phyloP scores from a whole-genome alignment of 2,113 vertebrate species.

The Alethe diademata region DNA sequence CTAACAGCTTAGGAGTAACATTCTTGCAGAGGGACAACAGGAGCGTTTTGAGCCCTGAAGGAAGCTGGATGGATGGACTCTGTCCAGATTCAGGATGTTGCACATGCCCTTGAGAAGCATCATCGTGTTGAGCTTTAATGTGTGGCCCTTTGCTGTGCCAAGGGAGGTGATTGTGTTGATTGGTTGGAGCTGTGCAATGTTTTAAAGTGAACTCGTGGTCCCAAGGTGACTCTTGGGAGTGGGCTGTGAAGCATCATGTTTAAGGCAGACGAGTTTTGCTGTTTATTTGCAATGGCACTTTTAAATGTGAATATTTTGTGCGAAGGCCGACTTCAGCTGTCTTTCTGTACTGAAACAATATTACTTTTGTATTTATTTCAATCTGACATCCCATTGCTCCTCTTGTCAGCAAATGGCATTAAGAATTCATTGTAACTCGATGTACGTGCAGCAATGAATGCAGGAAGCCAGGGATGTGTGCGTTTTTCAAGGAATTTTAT shows the following conservation, averaged over 20 bases:
- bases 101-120: neutral
- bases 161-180: neutral
- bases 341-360: neutral
- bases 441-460: neutral
- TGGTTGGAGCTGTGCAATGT: constrained; percentile 54
- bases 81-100: neutral
- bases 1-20: neutral
- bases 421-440: neutral
- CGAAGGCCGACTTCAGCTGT: neutral
- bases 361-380: constrained; percentile 71
- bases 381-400: neutral
- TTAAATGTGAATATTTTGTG: constrained; percentile 63
- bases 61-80: neutral
- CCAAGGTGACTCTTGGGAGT: constrained; percentile 43
- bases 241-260: constrained; percentile 34
- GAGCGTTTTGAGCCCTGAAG: neutral
- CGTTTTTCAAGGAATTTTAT: neutral
- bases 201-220: neutral
- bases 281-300: constrained; percentile 76
- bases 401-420: neutral
- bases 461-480: neutral
- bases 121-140: neutral
- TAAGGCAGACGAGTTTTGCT: constrained; percentile 55
- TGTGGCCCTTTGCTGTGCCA: neutral
- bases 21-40: neutral